phyloP scores from a whole-genome alignment of 2,888 invertebrate genomes.

The Druceiella hillmani region DNA sequence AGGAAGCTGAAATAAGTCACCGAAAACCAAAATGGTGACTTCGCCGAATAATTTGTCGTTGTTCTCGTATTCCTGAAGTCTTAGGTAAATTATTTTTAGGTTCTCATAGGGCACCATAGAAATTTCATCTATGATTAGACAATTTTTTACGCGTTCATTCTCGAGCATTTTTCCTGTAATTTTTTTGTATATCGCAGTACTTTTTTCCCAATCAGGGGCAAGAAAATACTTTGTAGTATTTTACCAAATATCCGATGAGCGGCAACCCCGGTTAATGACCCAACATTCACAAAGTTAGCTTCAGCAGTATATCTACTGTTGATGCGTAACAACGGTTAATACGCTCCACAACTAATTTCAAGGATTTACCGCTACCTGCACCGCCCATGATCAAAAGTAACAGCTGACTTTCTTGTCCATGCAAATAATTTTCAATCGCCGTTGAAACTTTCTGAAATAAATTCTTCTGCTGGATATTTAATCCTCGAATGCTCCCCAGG shows the following conservation, averaged over 20 bases:
- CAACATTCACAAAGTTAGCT: slow-evolving; percentile 15
- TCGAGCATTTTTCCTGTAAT: slow-evolving; percentile 17
- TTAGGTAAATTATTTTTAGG: too few relatives aligned
- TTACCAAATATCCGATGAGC: slow-evolving; percentile 5
- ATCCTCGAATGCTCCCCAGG: not conserved
- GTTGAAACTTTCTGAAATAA: not conserved
- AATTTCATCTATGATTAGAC: slow-evolving; percentile 24
- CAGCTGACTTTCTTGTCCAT: not conserved
- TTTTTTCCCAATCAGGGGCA: slow-evolving; percentile 14
- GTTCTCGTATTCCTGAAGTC: too few relatives aligned
- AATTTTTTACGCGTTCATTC: slow-evolving; percentile 17
- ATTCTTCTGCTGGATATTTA: not conserved
- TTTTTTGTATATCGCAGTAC: slow-evolving; percentile 13
- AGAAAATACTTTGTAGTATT: slow-evolving; percentile 7
- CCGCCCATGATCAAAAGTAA: not conserved
- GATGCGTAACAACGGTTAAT: not conserved
- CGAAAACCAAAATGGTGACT: too few relatives aligned
- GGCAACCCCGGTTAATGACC: slow-evolving; percentile 14
- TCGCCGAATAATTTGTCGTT: too few relatives aligned
- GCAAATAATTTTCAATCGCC: not conserved
- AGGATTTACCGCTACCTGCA: not conserved
- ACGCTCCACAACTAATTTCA: slow-evolving; percentile 1
- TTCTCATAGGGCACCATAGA: too few relatives aligned
- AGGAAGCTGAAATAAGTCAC: too few relatives aligned
- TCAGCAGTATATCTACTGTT: slow-evolving; percentile 7